Percentiles rank a stretch among this genome's conserved stretches.
phyloP scores from a whole-genome alignment of 35 echinoderm and acorn worm species.

The Stichopus chloronotus region DNA sequence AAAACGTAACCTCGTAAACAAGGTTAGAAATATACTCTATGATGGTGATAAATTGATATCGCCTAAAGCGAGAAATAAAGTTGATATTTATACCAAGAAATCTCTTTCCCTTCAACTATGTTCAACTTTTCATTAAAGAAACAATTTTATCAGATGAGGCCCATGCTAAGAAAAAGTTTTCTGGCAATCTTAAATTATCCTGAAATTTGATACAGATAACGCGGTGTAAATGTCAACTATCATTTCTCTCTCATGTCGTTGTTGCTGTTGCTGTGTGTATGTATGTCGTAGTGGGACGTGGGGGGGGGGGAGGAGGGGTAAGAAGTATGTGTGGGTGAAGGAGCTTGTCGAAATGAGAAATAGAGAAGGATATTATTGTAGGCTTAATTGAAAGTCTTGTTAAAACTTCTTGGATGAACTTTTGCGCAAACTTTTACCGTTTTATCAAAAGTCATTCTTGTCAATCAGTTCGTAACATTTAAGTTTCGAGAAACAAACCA shows the following conservation, averaged over 20 bases:
- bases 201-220: not conserved
- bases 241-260: not conserved
- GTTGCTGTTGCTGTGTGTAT: not conserved
- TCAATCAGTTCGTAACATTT: no score
- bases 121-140: not conserved
- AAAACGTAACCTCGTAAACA: not conserved
- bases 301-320: no score
- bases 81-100: not conserved
- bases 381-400: no score
- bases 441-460: no score
- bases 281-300: not conserved
- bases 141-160: slow-evolving; percentile 4
- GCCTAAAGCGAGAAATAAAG: not conserved
- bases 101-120: not conserved
- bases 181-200: not conserved
- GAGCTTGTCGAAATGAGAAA: no score
- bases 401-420: no score
- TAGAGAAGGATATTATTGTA: no score
- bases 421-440: no score
- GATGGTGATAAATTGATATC: not conserved
- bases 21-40: not conserved
- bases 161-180: not conserved
- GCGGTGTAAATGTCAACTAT: not conserved
- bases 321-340: no score
- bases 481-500: no score